Percentiles rank a stretch among this genome's conserved stretches.
Conservation (phyloP, 2,888 invertebrate genomes). For the Drosophila atripex region DNA sequence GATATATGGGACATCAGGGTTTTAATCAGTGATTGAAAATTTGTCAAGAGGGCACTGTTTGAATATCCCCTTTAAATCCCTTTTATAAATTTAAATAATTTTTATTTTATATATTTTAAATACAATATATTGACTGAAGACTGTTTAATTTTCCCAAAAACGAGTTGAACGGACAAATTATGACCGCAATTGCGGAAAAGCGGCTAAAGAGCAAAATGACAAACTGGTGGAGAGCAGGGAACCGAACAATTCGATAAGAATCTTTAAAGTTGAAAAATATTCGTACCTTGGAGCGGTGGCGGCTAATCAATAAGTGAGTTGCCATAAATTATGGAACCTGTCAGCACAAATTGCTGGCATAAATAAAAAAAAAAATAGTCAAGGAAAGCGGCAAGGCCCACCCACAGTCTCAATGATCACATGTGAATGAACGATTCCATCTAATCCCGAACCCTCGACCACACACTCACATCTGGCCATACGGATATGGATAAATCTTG, state of each 20-base stretch:
- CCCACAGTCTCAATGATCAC: conserved; percentile 37
- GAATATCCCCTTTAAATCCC: neutral
- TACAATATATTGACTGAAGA: neutral
- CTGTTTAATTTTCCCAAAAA: conserved; percentile 21
- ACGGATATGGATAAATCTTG: conserved; percentile 30
- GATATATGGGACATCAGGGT: neutral
- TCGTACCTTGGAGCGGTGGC: conserved; percentile 32
- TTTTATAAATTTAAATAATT: neutral
- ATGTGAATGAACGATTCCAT: conserved; percentile 47
- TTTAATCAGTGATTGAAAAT: neutral
- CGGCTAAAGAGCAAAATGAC: conserved; percentile 18
- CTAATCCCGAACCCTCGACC: conserved; percentile 13
- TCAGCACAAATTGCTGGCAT: conserved; percentile 58
- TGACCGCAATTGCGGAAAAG: conserved; percentile 32
- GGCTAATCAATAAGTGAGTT: conserved; percentile 71
- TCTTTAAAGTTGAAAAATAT: conserved; percentile 35
- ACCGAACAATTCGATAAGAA: conserved; percentile 44
- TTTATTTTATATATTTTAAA: neutral
- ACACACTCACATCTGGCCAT: neutral
- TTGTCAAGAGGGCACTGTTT: too few species aligned
- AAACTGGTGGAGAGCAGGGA: conserved; percentile 19
- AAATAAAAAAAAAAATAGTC: conserved; percentile 40
- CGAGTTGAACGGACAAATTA: conserved; percentile 35
- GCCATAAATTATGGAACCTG: conserved; percentile 74
- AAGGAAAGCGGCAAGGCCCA: conserved; percentile 5